Conservation (phyloP, 2,113 vertebrate genomes). For the Nesogale talazaci region DNA sequence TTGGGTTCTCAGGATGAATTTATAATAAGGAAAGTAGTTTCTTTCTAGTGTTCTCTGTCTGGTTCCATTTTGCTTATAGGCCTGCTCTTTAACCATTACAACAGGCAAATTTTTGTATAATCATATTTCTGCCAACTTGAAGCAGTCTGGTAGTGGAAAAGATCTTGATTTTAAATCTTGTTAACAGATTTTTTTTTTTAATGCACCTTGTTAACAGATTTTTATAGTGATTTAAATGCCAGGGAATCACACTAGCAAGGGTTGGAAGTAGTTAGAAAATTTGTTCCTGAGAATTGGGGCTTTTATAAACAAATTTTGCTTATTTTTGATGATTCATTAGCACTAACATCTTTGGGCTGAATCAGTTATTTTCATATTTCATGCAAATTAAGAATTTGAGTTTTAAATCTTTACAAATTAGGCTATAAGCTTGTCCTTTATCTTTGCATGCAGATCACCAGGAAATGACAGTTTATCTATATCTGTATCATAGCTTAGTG, state of each 20-base stretch:
- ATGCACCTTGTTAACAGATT: background rate
- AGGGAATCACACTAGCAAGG: background rate
- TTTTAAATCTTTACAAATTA: conserved; percentile 27
- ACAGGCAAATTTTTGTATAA: conserved; percentile 37
- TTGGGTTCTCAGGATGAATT: background rate
- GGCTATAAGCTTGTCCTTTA: background rate
- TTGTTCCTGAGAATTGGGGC: conserved; percentile 12
- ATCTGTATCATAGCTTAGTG: conserved; percentile 28
- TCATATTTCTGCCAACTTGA: background rate
- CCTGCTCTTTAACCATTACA: conserved; percentile 2
- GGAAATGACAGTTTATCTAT: conserved; percentile 40
- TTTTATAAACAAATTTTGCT: conserved; percentile 33
- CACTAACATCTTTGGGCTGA: background rate
- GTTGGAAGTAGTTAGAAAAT: background rate
- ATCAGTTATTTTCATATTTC: conserved; percentile 28
- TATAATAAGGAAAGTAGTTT: conserved; percentile 35
- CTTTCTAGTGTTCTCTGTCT: background rate
- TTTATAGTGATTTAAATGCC: conserved; percentile 2
- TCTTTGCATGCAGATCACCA: background rate
- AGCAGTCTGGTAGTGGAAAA: conserved; percentile 6
- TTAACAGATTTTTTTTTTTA: conserved; percentile 42
- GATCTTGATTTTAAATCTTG: conserved; percentile 8
- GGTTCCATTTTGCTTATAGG: background rate
- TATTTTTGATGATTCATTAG: no score
- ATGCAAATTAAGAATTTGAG: background rate